A percentile compares a stretch with the other conserved stretches of the same genome.
Evolutionary conservation across 2,113 vertebrate genomes (phyloP).

Genomic region (Bujurquina vittata): DNA sequence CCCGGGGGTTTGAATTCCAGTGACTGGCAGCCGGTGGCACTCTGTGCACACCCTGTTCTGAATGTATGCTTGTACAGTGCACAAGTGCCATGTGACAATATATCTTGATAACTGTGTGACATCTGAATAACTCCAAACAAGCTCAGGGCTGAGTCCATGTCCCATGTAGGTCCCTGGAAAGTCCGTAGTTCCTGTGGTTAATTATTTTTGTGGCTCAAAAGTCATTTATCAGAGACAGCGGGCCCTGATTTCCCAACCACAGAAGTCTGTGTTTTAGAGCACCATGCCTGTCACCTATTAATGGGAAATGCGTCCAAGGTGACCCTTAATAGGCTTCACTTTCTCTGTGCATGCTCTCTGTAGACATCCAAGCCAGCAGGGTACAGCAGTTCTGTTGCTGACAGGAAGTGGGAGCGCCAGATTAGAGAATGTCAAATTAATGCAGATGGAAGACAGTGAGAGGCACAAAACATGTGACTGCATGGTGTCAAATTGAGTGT

Average conservation of each 20-base stretch:
- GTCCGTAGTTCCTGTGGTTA: constrained; percentile 33
- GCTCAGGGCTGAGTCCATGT: constrained; percentile 5
- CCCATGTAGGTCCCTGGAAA: constrained; percentile 7
- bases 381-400: constrained; percentile 47
- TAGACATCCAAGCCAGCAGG: constrained; percentile 66
- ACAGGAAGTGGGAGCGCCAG: constrained; percentile 67
- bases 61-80: constrained; percentile 18
- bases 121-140: constrained; percentile 29
- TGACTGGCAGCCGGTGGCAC: constrained; percentile 58
- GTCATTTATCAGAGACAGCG: constrained; percentile 66
- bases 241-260: constrained; percentile 56
- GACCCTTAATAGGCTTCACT: constrained; percentile 70
- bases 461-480: constrained; percentile 64
- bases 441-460: constrained; percentile 73
- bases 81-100: constrained; percentile 35
- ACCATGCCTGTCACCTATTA: constrained; percentile 74
- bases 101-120: constrained; percentile 37
- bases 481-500: constrained; percentile 65
- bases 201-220: constrained; percentile 62
- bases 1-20: constrained; percentile 37
- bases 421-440: constrained; percentile 79
- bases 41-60: constrained; percentile 13
- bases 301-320: constrained; percentile 75
- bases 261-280: constrained; percentile 58
- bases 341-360: constrained; percentile 50